phyloP scores from a whole-genome alignment of 2,888 invertebrate genomes.

The Scaptomyza cyrtandrae region DNA sequence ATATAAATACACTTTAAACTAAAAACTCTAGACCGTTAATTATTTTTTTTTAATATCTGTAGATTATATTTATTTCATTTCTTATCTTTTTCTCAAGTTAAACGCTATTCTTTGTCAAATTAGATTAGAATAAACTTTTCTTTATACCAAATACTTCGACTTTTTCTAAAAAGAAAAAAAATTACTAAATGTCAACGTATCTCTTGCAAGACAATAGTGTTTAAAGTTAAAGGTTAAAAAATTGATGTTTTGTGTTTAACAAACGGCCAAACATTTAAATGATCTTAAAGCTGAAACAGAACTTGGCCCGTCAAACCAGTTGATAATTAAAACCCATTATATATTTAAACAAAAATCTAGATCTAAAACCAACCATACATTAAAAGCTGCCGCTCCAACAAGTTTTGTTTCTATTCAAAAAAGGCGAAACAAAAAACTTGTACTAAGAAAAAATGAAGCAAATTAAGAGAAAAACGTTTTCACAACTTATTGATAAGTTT shows the following conservation, averaged over 20 bases:
- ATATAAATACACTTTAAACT: no score
- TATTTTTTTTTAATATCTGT: no score
- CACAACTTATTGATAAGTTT: conserved; percentile 14
- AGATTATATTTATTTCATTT: no score
- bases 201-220: no score
- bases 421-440: conserved; percentile 22
- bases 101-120: no score
- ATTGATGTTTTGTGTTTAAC: background rate
- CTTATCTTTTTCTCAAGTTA: no score
- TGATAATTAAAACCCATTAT: conserved; percentile 66
- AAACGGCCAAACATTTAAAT: conserved; percentile 48
- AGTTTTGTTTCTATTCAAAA: conserved; percentile 23
- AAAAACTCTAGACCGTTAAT: no score
- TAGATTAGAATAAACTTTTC: no score
- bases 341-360: conserved; percentile 41
- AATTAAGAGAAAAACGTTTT: background rate
- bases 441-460: background rate
- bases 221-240: background rate
- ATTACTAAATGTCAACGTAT: no score
- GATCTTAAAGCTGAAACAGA: no score
- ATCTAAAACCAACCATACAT: conserved; percentile 24
- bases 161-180: no score
- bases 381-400: conserved; percentile 20
- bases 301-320: conserved; percentile 70
- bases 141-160: no score